These are phyloP conservation scores for Sarcophaga caerulescens DNA, from an alignment of 2,888 invertebrate genomes.

Conservation along the genomic window DNA sequence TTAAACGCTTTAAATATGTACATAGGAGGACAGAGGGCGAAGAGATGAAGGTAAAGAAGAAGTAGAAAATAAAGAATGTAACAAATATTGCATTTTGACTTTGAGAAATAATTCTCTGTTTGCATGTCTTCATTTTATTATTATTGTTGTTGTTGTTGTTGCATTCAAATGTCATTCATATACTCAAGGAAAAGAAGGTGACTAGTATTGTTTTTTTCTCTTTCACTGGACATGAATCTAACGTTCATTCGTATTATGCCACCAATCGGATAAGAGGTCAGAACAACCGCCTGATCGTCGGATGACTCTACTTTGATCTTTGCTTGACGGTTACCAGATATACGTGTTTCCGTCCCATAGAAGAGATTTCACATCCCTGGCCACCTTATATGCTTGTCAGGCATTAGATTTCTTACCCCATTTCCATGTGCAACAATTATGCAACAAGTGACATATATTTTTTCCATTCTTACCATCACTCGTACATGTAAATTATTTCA, in stretches of 20 bases:
- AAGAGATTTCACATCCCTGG: conserved; percentile 2
- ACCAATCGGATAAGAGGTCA: too few relatives aligned
- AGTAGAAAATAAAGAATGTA: background rate
- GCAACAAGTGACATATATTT: conserved; percentile 57
- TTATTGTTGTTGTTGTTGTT: conserved; percentile 1
- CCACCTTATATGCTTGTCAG: conserved; percentile 20
- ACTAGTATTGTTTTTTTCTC: background rate
- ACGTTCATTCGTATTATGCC: too few relatives aligned
- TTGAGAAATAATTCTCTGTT: conserved; percentile 61
- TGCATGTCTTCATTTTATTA: conserved; percentile 9
- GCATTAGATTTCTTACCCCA: conserved; percentile 33
- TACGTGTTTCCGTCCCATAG: too few relatives aligned
- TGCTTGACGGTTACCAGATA: too few relatives aligned
- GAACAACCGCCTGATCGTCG: too few relatives aligned
- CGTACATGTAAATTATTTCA: conserved; percentile 55
- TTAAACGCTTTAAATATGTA: conserved; percentile 38
- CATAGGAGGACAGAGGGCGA: too few relatives aligned
- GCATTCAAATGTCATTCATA: conserved; percentile 43
- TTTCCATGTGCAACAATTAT: conserved; percentile 30
- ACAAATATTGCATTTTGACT: conserved; percentile 54
- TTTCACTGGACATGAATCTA: too few relatives aligned
- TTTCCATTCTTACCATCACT: conserved; percentile 10
- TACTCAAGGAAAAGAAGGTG: conserved; percentile 8
- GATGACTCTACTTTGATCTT: too few relatives aligned
- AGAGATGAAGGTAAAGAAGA: background rate